phyloP scores from a whole-genome alignment of 2,888 invertebrate species.

The Yponomeuta cagnagella region DNA sequence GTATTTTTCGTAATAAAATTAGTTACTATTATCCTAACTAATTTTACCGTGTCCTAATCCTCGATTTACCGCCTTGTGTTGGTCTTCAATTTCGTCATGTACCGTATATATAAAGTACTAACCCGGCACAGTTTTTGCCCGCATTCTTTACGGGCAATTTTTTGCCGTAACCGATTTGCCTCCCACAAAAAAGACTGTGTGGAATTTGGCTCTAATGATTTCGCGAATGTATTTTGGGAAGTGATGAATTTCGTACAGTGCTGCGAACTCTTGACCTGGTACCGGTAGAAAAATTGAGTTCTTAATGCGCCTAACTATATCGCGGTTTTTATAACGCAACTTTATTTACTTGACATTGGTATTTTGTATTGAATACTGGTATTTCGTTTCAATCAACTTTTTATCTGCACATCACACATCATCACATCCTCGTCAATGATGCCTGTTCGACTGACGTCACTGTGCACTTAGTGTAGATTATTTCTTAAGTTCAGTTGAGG shows the following conservation, averaged over 20 bases:
- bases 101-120: conserved; percentile 17
- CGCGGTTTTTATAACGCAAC: not conserved
- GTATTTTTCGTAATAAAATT: too few relatives aligned
- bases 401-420: not conserved
- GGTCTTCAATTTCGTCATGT: conserved; percentile 13
- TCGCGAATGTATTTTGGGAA: conserved; percentile 51
- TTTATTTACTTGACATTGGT: not conserved
- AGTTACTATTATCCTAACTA: too few relatives aligned
- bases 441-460: not conserved
- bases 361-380: not conserved
- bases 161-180: conserved; percentile 32
- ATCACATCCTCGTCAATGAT: not conserved
- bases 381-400: too few relatives aligned
- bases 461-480: not conserved
- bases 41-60: not conserved
- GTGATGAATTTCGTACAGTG: conserved; percentile 54
- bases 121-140: conserved; percentile 52
- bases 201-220: conserved; percentile 66
- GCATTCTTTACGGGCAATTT: conserved; percentile 46
- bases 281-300: not conserved
- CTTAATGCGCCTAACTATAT: conserved; percentile 16
- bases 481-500: not conserved
- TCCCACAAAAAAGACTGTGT: conserved; percentile 50
- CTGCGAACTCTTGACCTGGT: conserved; percentile 38
- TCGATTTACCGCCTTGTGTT: not conserved